Evolutionary conservation across 2,113 vertebrate genomes (phyloP), one percentile per base, ranked within the genome.

Genomic region (Balaeniceps rex): DNA sequence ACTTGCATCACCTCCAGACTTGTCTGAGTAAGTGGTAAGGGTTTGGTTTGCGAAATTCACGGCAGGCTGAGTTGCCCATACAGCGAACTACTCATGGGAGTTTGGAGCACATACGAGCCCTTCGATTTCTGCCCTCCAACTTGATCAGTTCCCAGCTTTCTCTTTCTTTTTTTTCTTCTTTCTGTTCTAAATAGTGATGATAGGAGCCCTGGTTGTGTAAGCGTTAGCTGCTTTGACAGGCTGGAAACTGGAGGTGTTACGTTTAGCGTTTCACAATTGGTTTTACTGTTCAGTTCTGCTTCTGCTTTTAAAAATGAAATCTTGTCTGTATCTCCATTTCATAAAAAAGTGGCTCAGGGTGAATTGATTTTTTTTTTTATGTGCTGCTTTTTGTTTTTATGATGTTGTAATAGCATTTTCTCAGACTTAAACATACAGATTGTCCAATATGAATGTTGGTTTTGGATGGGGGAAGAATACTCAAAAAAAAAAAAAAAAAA

Each of bases 41-140:
- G 36, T 14, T 77, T 7, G 88, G 3, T 44, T 70, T 92, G 82
- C 10, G 21, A 83, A 85, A 88, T 13, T 38, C 42, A 0, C 36
- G 1, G 83, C 88, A 3, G 55, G 4, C 14, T 28, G 21, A 23
- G 70, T 2, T 44, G 83, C 87, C 74, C 15, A 0, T 10, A 3
- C 26, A 6, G 46, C 1, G 0, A 65, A 2, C 57, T n/a, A 0
- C 24, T 0, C 22, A 0, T 8, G 6, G 61, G 22, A 42, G 46
- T 36, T 23, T 26, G 54, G 57, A 46, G 29, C 0, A 2, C 14
- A 1, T 6, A 11, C 0, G 38, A 89, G 75, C 74, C 64, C 81
- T 54, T 54, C 52, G 15, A 34, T 31, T 65, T 44, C 33, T 68
- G 75, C 38, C 58, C 28, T 64, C 79, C 25, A 14, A 21, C 46